These are phyloP conservation scores for Reticulitermes speratus DNA, from an alignment of 1,140 invertebrate genomes.

Conservation along the genomic window DNA sequence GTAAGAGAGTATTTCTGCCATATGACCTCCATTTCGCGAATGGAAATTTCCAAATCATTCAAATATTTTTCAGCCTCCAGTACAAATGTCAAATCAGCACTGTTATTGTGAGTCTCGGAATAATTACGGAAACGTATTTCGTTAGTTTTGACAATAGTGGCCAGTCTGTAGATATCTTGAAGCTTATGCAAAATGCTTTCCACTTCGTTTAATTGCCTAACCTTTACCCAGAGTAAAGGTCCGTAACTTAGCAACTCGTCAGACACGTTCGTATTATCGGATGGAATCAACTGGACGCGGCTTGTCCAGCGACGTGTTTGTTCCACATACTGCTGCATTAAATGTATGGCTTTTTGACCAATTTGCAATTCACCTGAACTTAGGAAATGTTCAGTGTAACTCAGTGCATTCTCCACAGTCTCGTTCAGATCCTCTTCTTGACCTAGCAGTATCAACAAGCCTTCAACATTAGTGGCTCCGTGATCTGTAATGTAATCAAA, in stretches of 20 bases:
- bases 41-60: background rate
- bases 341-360: background rate
- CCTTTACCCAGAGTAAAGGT: background rate
- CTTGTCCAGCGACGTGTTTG: background rate
- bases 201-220: background rate
- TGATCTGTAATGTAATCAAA: background rate
- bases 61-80: background rate
- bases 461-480: background rate
- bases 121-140: background rate
- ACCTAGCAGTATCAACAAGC: background rate
- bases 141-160: background rate
- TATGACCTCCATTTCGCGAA: background rate
- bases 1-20: background rate
- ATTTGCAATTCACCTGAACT: background rate
- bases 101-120: background rate
- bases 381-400: background rate
- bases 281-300: background rate
- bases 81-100: background rate
- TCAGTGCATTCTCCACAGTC: background rate
- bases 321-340: background rate
- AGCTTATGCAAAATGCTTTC: background rate
- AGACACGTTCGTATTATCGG: background rate
- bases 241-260: background rate
- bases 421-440: background rate
- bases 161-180: background rate